phyloP scores from a whole-genome alignment of 2,797 vertebrate species.

The Harpagifer antarcticus region DNA sequence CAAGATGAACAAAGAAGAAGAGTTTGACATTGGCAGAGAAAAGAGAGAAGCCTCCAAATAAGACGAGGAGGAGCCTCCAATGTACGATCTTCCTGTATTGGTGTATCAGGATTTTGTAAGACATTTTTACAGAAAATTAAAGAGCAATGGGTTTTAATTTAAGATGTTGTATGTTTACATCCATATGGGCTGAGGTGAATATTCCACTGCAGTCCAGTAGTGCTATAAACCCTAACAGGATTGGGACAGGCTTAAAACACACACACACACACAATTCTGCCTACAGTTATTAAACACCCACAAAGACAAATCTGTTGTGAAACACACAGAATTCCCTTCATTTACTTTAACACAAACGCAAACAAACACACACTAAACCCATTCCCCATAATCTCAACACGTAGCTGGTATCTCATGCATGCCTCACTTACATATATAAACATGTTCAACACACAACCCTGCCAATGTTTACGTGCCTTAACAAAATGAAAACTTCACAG shows the following conservation, averaged over 20 bases:
- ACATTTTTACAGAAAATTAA: not conserved
- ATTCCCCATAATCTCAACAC: constrained; percentile 11
- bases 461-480: constrained; percentile 31
- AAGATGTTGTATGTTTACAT: not conserved
- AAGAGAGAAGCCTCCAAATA: not conserved
- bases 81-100: not conserved
- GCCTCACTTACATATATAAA: not conserved
- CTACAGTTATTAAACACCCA: too few relatives aligned
- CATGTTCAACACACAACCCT: constrained; percentile 14
- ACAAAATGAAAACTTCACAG: constrained; percentile 45
- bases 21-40: constrained; percentile 6
- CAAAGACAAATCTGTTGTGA: too few relatives aligned
- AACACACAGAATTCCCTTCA: not conserved
- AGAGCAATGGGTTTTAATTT: not conserved
- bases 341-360: constrained; percentile 4
- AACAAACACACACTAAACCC: constrained; percentile 9
- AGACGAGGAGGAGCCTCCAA: constrained; percentile 3
- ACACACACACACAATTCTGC: not conserved
- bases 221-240: constrained; percentile 26
- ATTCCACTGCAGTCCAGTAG: constrained; percentile 1
- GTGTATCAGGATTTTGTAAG: not conserved
- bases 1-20: constrained; percentile 24
- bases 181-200: not conserved
- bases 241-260: too few relatives aligned
- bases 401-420: constrained; percentile 1